phyloP scores from a whole-genome alignment of 2,113 vertebrate species.

The Spea bombifrons region DNA sequence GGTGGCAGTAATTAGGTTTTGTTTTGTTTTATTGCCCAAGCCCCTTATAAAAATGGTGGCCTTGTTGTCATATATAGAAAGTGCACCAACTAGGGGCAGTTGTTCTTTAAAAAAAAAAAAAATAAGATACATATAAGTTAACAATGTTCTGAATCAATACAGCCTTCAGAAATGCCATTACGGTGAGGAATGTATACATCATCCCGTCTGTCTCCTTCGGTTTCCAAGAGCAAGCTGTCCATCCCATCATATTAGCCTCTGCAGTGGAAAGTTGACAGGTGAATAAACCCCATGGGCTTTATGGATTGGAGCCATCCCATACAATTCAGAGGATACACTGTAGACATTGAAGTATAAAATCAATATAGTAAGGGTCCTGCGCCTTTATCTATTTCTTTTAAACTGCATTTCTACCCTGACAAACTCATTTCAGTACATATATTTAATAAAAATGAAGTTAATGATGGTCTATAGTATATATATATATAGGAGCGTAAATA shows the following conservation, averaged over 20 bases:
- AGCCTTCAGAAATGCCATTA: slow-evolving; percentile 28
- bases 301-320: slow-evolving; percentile 30
- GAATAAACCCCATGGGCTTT: slow-evolving; percentile 16
- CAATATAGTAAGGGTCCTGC: slow-evolving; percentile 46
- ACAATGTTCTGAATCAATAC: slow-evolving; percentile 26
- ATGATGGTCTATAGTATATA: slow-evolving; percentile 39
- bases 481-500: slow-evolving; percentile 55
- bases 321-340: slow-evolving; percentile 19
- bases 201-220: slow-evolving; percentile 9
- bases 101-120: no score
- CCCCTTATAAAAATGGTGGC: no score
- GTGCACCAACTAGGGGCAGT: no score
- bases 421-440: slow-evolving; percentile 18
- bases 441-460: slow-evolving; percentile 20
- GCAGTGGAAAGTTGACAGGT: slow-evolving; percentile 52
- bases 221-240: slow-evolving; percentile 22
- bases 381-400: slow-evolving; percentile 10
- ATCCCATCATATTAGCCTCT: slow-evolving; percentile 37
- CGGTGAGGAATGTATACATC: slow-evolving; percentile 21
- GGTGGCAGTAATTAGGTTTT: no score
- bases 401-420: neutral
- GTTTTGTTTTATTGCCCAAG: no score
- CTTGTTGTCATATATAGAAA: no score
- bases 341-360: slow-evolving; percentile 31
- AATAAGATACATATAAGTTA: neutral